Evolutionary conservation across 2,113 vertebrate genomes (phyloP).

Genomic region (Cercocebus atys): DNA sequence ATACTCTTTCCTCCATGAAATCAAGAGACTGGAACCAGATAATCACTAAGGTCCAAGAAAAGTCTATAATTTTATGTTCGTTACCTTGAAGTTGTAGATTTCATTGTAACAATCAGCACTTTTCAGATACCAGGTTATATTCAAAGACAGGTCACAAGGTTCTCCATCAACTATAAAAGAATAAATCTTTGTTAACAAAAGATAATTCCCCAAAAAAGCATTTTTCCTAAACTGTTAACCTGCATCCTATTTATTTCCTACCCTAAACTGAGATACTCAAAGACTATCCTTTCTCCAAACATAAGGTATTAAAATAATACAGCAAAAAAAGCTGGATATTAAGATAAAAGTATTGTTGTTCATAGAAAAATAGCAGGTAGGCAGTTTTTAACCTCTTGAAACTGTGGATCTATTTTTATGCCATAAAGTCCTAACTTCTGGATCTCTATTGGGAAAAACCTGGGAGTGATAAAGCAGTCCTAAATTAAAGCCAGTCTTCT

Average conservation of each 20-base stretch:
- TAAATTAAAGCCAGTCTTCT: conserved; percentile 19
- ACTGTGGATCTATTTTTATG: neutral
- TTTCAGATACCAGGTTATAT: conserved; percentile 87
- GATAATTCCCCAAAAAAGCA: neutral
- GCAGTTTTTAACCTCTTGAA: neutral
- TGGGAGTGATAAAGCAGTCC: neutral
- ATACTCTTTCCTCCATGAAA: neutral
- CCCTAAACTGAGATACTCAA: conserved; percentile 8
- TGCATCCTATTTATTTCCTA: neutral
- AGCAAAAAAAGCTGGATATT: neutral
- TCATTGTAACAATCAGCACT: conserved; percentile 90
- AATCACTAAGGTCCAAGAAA: neutral
- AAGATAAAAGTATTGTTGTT: neutral
- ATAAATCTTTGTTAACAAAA: conserved; percentile 43
- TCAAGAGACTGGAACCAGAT: neutral
- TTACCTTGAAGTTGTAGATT: conserved; percentile 88
- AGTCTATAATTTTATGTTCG: conserved; percentile 50
- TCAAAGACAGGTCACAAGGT: conserved; percentile 82
- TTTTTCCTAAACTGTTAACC: neutral
- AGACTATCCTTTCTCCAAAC: conserved; percentile 8
- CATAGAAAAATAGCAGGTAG: neutral
- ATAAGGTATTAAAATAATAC: neutral
- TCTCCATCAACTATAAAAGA: conserved; percentile 85
- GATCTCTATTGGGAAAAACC: neutral
- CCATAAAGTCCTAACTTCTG: neutral